Percentiles rank a stretch among this genome's conserved stretches.
phyloP scores from a whole-genome alignment of 1,140 invertebrate genomes.

The Bombyx mandarina region DNA sequence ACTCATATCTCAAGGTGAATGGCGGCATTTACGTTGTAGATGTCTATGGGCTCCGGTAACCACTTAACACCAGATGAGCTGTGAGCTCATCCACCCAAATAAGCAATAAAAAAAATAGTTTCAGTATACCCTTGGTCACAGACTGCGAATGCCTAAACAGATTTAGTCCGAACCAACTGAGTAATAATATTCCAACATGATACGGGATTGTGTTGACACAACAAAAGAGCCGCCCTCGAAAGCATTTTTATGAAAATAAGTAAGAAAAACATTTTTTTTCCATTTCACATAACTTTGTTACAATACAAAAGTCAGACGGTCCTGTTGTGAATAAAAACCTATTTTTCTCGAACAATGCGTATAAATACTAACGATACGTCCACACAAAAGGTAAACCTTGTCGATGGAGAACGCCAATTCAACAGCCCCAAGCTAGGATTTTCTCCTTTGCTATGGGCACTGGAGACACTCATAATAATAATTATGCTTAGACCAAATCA shows the following conservation, averaged over 20 bases:
- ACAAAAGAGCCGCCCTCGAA: constrained; percentile 2
- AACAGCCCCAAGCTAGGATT: no score
- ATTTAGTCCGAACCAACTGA: background rate
- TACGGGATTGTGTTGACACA: background rate
- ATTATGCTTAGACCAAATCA: no score
- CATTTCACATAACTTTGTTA: constrained; percentile 12
- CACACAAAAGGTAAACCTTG: constrained; percentile 2
- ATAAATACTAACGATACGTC: background rate
- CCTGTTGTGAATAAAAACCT: constrained; percentile 12
- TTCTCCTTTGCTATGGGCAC: no score
- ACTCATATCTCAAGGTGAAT: no score
- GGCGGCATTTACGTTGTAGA: no score
- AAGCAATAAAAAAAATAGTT: no score
- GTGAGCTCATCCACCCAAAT: no score
- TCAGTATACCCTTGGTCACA: background rate
- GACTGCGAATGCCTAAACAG: constrained; percentile 1
- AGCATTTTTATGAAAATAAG: constrained; percentile 9
- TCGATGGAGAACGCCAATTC: no score
- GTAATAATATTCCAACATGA: constrained; percentile 1
- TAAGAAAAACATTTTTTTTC: constrained; percentile 8
- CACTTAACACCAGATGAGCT: no score
- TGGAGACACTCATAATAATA: no score
- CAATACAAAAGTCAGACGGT: constrained; percentile 8
- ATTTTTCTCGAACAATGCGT: constrained; percentile 11
- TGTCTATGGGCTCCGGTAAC: no score